Conservation (phyloP, 2,888 invertebrate genomes). For the Caenorhabditis plicata region DNA sequence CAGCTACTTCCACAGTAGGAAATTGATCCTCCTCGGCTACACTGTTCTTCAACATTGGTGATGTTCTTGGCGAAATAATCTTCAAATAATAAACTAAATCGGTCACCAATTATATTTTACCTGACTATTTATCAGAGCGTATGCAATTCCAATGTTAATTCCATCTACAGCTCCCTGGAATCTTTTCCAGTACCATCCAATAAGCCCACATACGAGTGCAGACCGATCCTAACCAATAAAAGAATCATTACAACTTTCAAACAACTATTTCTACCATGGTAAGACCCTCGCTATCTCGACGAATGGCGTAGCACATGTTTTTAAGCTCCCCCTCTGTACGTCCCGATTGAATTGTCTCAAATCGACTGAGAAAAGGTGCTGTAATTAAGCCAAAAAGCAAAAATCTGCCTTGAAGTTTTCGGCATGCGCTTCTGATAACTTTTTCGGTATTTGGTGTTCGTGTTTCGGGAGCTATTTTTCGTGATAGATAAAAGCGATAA, state of each 20-base stretch:
- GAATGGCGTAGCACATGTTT: constrained; percentile 54
- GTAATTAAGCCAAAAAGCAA: constrained; percentile 49
- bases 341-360: constrained; percentile 21
- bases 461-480: constrained; percentile 45
- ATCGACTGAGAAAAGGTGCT: constrained; percentile 45
- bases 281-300: constrained; percentile 41
- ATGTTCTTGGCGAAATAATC: constrained; percentile 36
- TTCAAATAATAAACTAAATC: constrained; percentile 1
- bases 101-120: constrained; percentile 9
- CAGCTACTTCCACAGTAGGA: constrained; percentile 36
- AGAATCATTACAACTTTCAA: background rate
- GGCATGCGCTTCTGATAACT: constrained; percentile 53
- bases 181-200: constrained; percentile 64
- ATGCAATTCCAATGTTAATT: constrained; percentile 55
- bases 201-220: constrained; percentile 48
- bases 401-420: constrained; percentile 56
- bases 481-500: constrained; percentile 52
- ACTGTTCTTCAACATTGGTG: constrained; percentile 49
- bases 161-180: constrained; percentile 64
- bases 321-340: constrained; percentile 35
- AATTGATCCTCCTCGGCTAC: constrained; percentile 40
- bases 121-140: constrained; percentile 42
- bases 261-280: constrained; percentile 33
- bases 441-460: constrained; percentile 60
- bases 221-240: constrained; percentile 50